Conservation (phyloP, 2,113 vertebrate species). For the Laticauda laticaudata region DNA sequence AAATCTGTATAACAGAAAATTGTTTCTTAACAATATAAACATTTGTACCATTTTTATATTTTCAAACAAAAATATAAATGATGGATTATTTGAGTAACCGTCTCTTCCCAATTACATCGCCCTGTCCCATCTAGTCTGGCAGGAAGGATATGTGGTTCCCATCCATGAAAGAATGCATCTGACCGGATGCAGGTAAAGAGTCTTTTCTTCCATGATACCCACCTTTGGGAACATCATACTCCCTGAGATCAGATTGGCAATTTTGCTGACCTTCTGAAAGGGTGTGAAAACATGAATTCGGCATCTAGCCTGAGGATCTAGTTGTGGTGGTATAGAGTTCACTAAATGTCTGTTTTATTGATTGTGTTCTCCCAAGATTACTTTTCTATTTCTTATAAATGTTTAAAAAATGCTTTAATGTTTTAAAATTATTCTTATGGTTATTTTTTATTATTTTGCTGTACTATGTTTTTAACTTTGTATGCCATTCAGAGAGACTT, state of each 20-base stretch:
- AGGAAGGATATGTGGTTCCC: neutral
- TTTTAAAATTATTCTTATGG: neutral
- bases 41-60: neutral
- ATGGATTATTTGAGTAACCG: neutral
- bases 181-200: neutral
- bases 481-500: neutral
- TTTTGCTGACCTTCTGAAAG: neutral
- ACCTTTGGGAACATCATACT: neutral
- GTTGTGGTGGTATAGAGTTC: neutral
- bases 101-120: neutral
- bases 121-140: neutral
- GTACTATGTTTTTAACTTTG: neutral
- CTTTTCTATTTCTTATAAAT: neutral
- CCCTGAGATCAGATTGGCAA: neutral
- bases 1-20: neutral
- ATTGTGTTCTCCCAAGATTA: neutral
- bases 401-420: neutral
- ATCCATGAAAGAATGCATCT: neutral
- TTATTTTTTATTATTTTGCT: neutral
- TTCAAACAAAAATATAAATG: neutral
- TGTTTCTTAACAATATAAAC: neutral
- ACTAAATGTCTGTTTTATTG: neutral
- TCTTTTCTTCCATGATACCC: neutral
- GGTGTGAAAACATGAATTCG: neutral
- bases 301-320: neutral